Base-by-base conservation (phyloP, 2,113 vertebrate genomes). In the Sebastes fasciatus region DNA sequence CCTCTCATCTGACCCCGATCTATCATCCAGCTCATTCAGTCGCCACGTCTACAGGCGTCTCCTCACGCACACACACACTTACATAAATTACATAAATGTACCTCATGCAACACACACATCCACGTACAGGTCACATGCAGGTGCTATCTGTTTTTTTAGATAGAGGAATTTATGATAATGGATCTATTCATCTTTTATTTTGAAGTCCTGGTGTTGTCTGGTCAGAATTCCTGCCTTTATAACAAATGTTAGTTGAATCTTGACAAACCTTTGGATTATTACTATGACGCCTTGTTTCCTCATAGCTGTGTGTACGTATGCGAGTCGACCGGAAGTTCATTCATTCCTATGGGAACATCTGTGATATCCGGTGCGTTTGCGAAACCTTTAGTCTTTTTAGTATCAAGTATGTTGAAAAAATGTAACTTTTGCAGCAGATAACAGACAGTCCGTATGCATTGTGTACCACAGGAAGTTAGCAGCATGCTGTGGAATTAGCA, bases 1-100 rank as follows among this genome's bases (percentile, higher is more conserved):
- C 64, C 80, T 79, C 87, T 91, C 83, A 88, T 90, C 89, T 90
- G 87, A 91, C 88, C 90, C 86, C 12, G 51, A 91, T 92, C 85
- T 85, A 74, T 79, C 45, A 55, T 61, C 83, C 68, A 48, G 72
- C 75, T 81, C 58, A 49, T 62, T 75, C 71, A 61, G 61, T 65
- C 6, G 16, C 67, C 75, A 74, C 45, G 43, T 87, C 42, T 21
- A 42, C 67, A 66, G 65, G 60, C 40, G 4, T 42, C 82, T 26
- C 45, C 17, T 82, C 58, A 74, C 58, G 61, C 54, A 34, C 34
- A 34, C 34, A 34, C 11, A 21, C 67, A 74, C 60, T 61, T 79
- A 58, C 55, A 68, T 57, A 60, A 55, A 68, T 74, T 62, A 26
- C 49, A 42, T n/a, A 19, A 1, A 68, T 5, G 1, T 4, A 19